phyloP scores from a whole-genome alignment of 2,113 vertebrate species.

The Gobiocypris rarus region DNA sequence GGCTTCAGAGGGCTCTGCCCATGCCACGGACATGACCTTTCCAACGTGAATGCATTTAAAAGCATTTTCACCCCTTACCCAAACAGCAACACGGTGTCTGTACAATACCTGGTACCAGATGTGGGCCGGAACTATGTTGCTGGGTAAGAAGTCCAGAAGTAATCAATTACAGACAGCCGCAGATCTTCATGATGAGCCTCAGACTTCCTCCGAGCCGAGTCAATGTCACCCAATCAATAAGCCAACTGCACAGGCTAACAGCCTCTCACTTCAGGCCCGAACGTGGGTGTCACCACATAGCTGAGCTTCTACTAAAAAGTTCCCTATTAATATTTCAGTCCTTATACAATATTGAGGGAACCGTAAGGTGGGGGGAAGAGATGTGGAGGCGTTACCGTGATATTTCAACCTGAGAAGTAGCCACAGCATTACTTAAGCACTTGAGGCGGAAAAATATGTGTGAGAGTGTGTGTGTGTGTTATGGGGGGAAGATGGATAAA shows the following conservation, averaged over 20 bases:
- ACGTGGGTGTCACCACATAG: conserved; percentile 10
- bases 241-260: not conserved
- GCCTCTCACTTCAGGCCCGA: not conserved
- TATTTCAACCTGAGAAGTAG: not conserved
- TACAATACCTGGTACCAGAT: too few species aligned
- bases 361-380: not conserved
- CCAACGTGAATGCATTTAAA: not conserved
- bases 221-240: not conserved
- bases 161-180: not conserved
- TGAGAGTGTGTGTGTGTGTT: not conserved
- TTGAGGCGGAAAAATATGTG: not conserved
- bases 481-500: not conserved
- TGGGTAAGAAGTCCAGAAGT: not conserved
- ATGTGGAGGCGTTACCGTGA: not conserved
- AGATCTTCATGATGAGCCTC: not conserved
- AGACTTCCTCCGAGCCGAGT: not conserved
- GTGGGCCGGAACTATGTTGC: too few species aligned
- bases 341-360: conserved; percentile 44
- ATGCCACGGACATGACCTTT: too few species aligned
- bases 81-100: too few species aligned
- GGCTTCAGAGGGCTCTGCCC: too few species aligned
- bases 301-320: not conserved
- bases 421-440: not conserved
- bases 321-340: conserved; percentile 32
- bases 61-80: not conserved